A percentile compares a stretch with the other conserved stretches of the same genome.
These are phyloP conservation scores for Autographa gamma DNA, from an alignment of 2,888 invertebrate genomes.

Conservation along the genomic window DNA sequence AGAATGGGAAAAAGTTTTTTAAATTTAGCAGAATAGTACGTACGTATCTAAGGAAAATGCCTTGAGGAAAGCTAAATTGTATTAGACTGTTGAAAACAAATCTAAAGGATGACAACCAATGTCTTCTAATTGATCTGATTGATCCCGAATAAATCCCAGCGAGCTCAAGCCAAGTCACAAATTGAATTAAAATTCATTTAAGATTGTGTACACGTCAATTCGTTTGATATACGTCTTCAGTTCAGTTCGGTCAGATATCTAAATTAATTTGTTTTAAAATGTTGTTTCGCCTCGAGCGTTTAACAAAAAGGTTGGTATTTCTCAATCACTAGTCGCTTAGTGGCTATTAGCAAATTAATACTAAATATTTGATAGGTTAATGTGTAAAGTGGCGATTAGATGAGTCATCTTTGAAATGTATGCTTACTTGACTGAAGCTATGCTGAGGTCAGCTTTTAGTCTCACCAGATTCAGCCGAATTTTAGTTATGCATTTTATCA, in stretches of 20 bases:
- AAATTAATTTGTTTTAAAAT: slow-evolving; percentile 55
- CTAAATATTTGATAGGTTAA: slow-evolving; percentile 52
- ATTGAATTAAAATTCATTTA: slow-evolving; percentile 63
- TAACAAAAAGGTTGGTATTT: slow-evolving; percentile 50
- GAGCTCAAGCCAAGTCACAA: slow-evolving; percentile 53
- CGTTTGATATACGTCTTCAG: slow-evolving; percentile 47
- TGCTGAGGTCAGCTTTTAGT: neutral
- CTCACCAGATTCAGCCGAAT: neutral
- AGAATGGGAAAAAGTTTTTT: neutral
- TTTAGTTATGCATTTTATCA: neutral
- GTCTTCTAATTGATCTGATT: slow-evolving; percentile 66
- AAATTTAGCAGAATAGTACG: too few species aligned
- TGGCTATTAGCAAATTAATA: slow-evolving; percentile 53
- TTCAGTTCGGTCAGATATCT: slow-evolving; percentile 26
- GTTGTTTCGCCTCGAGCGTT: slow-evolving; percentile 47
- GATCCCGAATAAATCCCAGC: slow-evolving; percentile 72
- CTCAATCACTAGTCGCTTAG: slow-evolving; percentile 46
- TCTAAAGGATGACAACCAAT: slow-evolving; percentile 22
- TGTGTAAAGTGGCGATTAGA: slow-evolving; percentile 40
- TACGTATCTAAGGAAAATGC: too few species aligned
- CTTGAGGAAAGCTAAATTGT: too few species aligned
- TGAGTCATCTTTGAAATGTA: slow-evolving; percentile 34
- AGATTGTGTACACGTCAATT: slow-evolving; percentile 42
- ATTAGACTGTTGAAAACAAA: slow-evolving; percentile 7
- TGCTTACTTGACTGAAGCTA: neutral